Conservation (phyloP, 2,797 vertebrate species). For the Neosilurus hyrtlii region DNA sequence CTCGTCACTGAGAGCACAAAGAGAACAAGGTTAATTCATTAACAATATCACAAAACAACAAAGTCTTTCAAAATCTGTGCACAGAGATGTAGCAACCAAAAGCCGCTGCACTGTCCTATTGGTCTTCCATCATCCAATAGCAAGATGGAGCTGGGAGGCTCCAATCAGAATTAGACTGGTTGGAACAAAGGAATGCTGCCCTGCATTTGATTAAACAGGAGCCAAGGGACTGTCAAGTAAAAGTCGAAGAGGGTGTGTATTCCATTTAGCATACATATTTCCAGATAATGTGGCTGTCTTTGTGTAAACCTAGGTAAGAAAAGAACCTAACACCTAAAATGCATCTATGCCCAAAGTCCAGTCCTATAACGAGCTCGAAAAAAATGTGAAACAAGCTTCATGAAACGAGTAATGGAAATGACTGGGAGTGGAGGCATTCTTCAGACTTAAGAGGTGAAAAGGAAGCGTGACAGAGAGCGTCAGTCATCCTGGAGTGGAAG, state of each 20-base stretch:
- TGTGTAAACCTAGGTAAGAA: slow-evolving; percentile 47
- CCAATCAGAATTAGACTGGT: slow-evolving; percentile 57
- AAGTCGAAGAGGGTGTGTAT: slow-evolving; percentile 43
- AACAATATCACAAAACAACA: slow-evolving; percentile 47
- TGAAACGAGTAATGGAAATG: slow-evolving; percentile 54
- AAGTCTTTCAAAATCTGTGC: slow-evolving; percentile 51
- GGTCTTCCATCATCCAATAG: slow-evolving; percentile 52
- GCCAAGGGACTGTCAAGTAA: slow-evolving; percentile 45
- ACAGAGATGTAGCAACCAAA: slow-evolving; percentile 57
- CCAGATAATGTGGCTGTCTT: background rate
- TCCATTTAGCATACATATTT: slow-evolving; percentile 39
- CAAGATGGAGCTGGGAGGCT: slow-evolving; percentile 40
- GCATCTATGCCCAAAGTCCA: slow-evolving; percentile 48
- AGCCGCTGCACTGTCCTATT: slow-evolving; percentile 42
- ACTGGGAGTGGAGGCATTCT: slow-evolving; percentile 47
- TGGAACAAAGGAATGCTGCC: slow-evolving; percentile 58
- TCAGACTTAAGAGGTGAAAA: slow-evolving; percentile 31
- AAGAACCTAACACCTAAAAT: slow-evolving; percentile 60
- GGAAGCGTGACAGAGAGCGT: slow-evolving; percentile 24
- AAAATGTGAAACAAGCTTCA: slow-evolving; percentile 59
- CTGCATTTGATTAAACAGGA: slow-evolving; percentile 53
- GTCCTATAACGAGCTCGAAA: slow-evolving; percentile 8
- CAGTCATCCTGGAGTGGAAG: slow-evolving; percentile 30
- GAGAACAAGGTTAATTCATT: slow-evolving; percentile 43
- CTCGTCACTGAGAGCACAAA: slow-evolving; percentile 33